Base-by-base conservation (phyloP, 2,113 vertebrate genomes). In the Candoia aspera region DNA sequence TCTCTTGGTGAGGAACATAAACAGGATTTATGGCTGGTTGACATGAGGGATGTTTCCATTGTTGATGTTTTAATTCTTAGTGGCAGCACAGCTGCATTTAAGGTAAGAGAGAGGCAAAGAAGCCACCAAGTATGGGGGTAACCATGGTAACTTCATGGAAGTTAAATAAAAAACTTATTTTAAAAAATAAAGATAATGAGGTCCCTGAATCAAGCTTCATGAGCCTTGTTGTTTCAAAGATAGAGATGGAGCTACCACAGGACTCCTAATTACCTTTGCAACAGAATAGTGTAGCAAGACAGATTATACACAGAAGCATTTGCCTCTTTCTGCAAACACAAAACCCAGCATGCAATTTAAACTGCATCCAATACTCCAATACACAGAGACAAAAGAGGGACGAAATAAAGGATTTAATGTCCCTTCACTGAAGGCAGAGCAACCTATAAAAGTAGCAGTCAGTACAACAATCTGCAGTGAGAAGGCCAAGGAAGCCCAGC, bases 101-200 rank as follows among this genome's bases (percentile, higher is more conserved):
- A 93, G 95, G 94, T 94, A 57, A 90, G 92, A 91, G 94, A 89
- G 94, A 96, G 91, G 95, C 94, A 94, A 73, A 83, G 95, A 93
- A 95, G 92, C 94, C 90, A 93, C 95, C 90, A 93, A 92, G 93
- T 95, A 93, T 94, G 95, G 88, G 88, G 49, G 97, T 98, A 97
- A 97, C 97, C 97, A 98, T 96, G 97, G 97, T 97, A 97, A 98
- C 97, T 94, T 91, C 91, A 89, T 89, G 93, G 95, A 96, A 97
- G 95, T 96, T 97, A 95, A 95, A 97, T 97, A 97, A 96, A 97
- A 96, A 96, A 94, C 93, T 95, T 59, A 91, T 93, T 62, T 90
- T 37, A 46, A 91, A 93, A 96, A 96, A 97, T 97, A 97, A 94
- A 96, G 96, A 93, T 95, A 94, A 95, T 92, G 90, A 96, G 96